These are phyloP conservation scores for Eurypyga helias DNA, from an alignment of 2,113 vertebrate genomes.

Conservation along the genomic window DNA sequence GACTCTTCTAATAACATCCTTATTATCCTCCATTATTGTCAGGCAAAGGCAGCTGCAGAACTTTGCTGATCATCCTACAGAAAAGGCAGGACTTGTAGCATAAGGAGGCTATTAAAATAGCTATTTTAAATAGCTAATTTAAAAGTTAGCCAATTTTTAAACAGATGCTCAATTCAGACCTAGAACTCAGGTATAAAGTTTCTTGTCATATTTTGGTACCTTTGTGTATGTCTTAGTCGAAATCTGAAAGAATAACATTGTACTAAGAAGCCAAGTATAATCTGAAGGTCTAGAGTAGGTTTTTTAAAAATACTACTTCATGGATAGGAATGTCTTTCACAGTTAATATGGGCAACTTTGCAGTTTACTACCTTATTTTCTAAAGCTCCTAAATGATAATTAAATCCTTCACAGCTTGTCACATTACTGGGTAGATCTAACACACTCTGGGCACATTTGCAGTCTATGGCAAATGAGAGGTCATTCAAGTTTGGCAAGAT, in stretches of 20 bases:
- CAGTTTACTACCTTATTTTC: not conserved
- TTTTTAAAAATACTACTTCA: not conserved
- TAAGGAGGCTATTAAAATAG: not conserved
- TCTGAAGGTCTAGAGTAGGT: not conserved
- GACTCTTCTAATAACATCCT: conserved; percentile 36
- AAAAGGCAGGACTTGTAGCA: not conserved
- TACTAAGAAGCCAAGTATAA: not conserved
- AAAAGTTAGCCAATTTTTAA: not conserved
- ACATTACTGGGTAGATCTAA: not conserved
- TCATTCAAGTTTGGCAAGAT: not conserved
- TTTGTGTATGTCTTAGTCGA: not conserved
- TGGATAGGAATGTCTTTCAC: not conserved
- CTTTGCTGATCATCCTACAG: not conserved
- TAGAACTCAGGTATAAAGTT: not conserved
- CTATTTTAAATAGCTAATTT: too few relatives aligned
- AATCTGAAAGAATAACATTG: not conserved
- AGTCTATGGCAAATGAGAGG: not conserved
- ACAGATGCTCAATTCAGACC: not conserved
- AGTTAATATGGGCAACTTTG: not conserved
- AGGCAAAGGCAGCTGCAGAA: not conserved
- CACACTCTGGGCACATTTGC: not conserved
- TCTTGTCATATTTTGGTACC: not conserved
- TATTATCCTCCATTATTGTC: conserved; percentile 22
- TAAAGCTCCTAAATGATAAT: not conserved
- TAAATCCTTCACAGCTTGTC: not conserved